Percentiles rank a stretch among this genome's conserved stretches.
phyloP scores from a whole-genome alignment of 30 jellyfish, hydroid and myxozoan species.

The Catostylus mosaicus region DNA sequence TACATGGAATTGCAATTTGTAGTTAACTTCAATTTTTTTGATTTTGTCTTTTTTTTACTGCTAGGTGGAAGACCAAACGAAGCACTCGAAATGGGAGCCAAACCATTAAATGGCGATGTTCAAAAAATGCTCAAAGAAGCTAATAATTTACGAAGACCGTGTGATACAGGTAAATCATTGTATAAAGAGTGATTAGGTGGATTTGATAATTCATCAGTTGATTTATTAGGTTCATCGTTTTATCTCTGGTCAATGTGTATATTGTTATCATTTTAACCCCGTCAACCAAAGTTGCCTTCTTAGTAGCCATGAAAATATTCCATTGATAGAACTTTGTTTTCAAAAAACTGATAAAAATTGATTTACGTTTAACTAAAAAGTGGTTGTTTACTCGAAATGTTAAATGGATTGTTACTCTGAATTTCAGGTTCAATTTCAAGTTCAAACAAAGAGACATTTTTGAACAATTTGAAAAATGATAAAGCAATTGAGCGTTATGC shows the following conservation, averaged over 20 bases:
- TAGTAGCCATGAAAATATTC: too few species aligned
- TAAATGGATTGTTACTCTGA: neutral
- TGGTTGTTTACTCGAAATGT: neutral
- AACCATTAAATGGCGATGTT: conserved; percentile 36
- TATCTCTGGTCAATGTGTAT: too few species aligned
- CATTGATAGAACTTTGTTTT: too few species aligned
- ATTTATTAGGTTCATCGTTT: too few species aligned
- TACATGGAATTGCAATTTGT: too few species aligned
- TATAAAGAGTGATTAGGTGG: neutral
- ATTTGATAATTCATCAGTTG: too few species aligned
- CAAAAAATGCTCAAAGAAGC: conserved; percentile 44
- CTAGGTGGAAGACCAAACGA: conserved; percentile 18
- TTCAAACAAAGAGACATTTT: conserved; percentile 29
- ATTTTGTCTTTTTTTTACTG: neutral
- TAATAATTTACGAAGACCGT: conserved; percentile 60
- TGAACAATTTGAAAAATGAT: conserved; percentile 57
- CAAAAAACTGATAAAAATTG: too few species aligned
- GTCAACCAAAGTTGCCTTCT: too few species aligned
- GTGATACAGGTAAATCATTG: conserved; percentile 37
- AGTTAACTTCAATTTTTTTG: too few species aligned
- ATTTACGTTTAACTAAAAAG: too few species aligned
- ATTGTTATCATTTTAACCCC: too few species aligned
- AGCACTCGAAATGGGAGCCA: conserved; percentile 43
- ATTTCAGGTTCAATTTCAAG: conserved; percentile 56
- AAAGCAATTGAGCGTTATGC: conserved; percentile 47